Base-by-base conservation (phyloP, 2,888 invertebrate species). In the Keiferia lycopersicella region DNA sequence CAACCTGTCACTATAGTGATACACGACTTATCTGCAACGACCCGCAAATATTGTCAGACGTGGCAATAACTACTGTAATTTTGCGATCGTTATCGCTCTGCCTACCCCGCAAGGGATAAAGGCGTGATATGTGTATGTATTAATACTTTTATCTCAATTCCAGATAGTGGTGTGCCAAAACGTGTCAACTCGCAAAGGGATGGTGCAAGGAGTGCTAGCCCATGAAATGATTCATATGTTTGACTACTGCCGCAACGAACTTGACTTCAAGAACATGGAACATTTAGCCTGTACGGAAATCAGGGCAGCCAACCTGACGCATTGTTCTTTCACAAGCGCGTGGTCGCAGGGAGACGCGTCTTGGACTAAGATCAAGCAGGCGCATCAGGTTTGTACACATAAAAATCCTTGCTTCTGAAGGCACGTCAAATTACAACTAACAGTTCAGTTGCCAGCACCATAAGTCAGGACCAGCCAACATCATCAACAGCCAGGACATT, bases 161-260 rank as follows among this genome's bases (percentile, higher is more conserved):
- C 83, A 96, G 95, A 95, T 99, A 67, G 96, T 99, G 0, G 93
- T 99, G 1, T 99, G 98, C 75, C 97, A 98, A 80, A 98, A 98
- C 84, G 95, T 94, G 64, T 95, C 95, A 0, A 93, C 85, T 20
- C 92, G 90, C 30, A 92, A 94, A 78, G 94, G 94, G 12, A 92
- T 95, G 82, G 94, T 97, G 0, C 96, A 96, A 80, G 96, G 95
- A 22, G 96, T 98, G 0, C 81, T 99, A 51, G 94, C 96, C 0
- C 99, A 99, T 76, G 99, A 99, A 86, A 94, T 99, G 94, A 95
- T 98, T 58, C 99, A 99, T 82, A 98, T 98, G 97, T 98, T 98
- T 79, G 99, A 99, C 84, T 96, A 94, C 80, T 99, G 99, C 81
- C 94, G 95, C 53, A 96, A 98, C 70, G 94, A 98, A 58, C 81